Evolutionary conservation across 2,888 invertebrate species (phyloP), one percentile per base, ranked within the genome.

Genomic region (Eubasilissa splendida): DNA sequence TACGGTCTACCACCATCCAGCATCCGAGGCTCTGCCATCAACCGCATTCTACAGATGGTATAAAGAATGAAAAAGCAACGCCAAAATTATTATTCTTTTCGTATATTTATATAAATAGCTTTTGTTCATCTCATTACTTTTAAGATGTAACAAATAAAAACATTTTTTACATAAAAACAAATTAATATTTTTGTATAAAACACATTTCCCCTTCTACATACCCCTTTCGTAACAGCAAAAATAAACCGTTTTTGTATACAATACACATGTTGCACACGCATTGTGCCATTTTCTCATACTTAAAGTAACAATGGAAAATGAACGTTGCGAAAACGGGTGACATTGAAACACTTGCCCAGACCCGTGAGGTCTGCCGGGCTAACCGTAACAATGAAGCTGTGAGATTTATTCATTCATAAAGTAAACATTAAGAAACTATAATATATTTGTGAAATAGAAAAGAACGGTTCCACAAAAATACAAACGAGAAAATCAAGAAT

Each of bases 101-200:
- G 80, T 76, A 80, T 77, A 80, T 71, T 73, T 65, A 80, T 76
- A 70, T 78, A 56, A 59, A 65, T 56, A 77, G 54, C 53, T 70
- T 60, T 80, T 76, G 76, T 79, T 79, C 82, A 82, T 82, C 82
- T 79, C 82, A 82, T 82, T 81, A 77, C 73, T 66, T 78, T 76
- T 83, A 82, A 80, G 80, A 78, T 82, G 75, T 82, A 80, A 82
- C 68, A 60, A 82, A 80, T 80, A 82, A 82, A 81, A 73, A 22
- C 53, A 22, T 31, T 70, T 70, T 70, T 70, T 70, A 53, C 9
- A 54, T 22, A 70, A 70, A 68, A 68, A 68, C 63, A 12, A 63
- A 63, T 33, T 33, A 7, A 68, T n/a, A 0, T 14, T 50, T 68
- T 52, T n/a, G n/a, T 66, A 12, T 11, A 11, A 66, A 2, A 22